Base-by-base conservation (phyloP, 1,140 invertebrate species). In the Eufriesea mexicana region DNA sequence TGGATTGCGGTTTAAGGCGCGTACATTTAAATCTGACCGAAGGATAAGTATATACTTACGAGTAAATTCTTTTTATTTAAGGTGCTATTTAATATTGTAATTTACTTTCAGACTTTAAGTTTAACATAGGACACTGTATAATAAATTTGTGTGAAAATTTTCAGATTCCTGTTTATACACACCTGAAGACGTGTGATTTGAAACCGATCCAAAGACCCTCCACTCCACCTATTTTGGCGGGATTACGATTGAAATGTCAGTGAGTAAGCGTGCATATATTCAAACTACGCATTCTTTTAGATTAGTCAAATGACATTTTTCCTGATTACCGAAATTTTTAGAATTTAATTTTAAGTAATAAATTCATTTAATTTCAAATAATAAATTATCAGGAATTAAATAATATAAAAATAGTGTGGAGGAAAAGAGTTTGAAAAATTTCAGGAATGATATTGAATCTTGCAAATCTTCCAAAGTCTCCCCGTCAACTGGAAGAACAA, bases 121-220 rank as follows among this genome's bases (percentile, higher is more conserved):
- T 25, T 20, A 64, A 35, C 16, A 42, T 66, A 66, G 4, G n/a
- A n/a, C n/a, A 2, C 12, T 71, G 12, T 54, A 10, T 14, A 28
- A 54, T 0, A 54, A 54, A 59, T 72, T 55, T 61, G 12, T 16
- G 6, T 68, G n/a, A 61, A 35, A 81, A 25, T 85, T 79, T 71
- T 0, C 14, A 93, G 92, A 90, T 93, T 75, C 91, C 92, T 0
- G 75, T 93, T 67, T 93, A 93, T 20, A 75, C 87, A 0, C 91
- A 93, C 81, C 80, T 93, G 20, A 87, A 89, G 28, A 84, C 89
- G 1, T 85, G 89, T 8, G 90, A 92, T 35, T 84, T 92, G 16
- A 73, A 89, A 76, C 89, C 91, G 2, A 71, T 93, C 23, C 64
- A 71, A 6, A 86, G 89, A 72, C 91, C 90, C 1, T 51, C 77